Conservation (phyloP, 2,113 vertebrate genomes). For the Erinaceus europaeus region DNA sequence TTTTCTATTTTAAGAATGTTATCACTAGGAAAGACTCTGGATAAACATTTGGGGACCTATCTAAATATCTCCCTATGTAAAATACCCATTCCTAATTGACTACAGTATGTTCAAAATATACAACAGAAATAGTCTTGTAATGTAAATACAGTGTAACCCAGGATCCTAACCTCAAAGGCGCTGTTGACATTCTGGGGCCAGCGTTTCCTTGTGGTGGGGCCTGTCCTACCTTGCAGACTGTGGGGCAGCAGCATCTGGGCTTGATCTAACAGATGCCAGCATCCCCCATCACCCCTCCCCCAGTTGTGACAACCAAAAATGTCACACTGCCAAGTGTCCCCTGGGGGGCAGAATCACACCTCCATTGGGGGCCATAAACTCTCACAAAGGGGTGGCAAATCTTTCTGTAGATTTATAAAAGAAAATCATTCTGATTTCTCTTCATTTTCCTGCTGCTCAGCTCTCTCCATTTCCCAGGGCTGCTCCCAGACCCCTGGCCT, state of each 20-base stretch:
- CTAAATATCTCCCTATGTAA: constrained; percentile 16
- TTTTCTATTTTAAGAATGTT: constrained; percentile 24
- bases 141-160: background rate
- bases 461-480: background rate
- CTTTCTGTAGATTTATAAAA: background rate
- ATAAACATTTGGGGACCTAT: background rate
- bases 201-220: no score
- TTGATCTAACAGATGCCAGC: background rate
- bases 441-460: background rate
- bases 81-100: background rate
- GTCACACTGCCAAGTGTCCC: background rate
- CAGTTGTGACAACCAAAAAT: background rate
- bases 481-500: background rate
- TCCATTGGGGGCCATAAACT: background rate
- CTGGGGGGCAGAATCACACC: background rate
- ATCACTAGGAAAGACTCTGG: background rate
- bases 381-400: background rate
- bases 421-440: background rate
- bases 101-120: background rate
- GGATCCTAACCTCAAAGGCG: background rate
- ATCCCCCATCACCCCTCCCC: background rate
- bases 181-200: background rate
- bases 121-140: background rate
- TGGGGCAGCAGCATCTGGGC: no score
- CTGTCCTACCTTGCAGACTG: no score